Base-by-base conservation (phyloP, 1,140 invertebrate species). In the Streblospio benedicti region DNA sequence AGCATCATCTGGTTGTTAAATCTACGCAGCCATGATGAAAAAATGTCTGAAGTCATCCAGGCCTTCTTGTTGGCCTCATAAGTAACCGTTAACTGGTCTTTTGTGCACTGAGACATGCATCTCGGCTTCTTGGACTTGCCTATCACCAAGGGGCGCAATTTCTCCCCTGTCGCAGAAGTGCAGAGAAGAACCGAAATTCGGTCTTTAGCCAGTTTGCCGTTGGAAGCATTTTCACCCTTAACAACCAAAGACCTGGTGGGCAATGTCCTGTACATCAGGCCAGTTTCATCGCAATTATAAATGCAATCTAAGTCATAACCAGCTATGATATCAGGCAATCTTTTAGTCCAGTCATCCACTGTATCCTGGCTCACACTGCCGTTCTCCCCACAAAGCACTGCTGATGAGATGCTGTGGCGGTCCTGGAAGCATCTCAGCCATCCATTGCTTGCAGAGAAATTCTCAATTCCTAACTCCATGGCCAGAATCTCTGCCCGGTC, bases 211-310 rank as follows among this genome's bases (percentile, higher is more conserved):
- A n/a, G n/a, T n/a, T n/a, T n/a, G n/a, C n/a, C n/a, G n/a, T n/a
- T n/a, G n/a, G n/a, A n/a, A n/a, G n/a, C n/a, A n/a, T n/a, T n/a
- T n/a, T 62, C 61, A 4, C 65, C 64, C 56, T 62, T 67, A 23
- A 60, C 30, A 31, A n/a, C 20, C n/a, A 68, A 45, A 12, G 68
- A 64, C 28, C 64, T 63, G 43, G 68, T 58, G 2, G 65, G 67
- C 30, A 68, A 20, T 3, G 23, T 2, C 12, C 59, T 49, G 23
- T 47, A 70, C 43, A 67, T 69, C 1, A 71, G 33, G 2, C 57
- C 66, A 53, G 61, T 68, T 53, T 68, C 61, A 54, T 70, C 65
- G 20, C 50, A 35, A 52, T 71, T 70, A 53, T 54, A 70, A 32
- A 71, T 64, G 43, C 69, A 51, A 9, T 43, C 4, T 16, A 41